phyloP scores from a whole-genome alignment of 2,888 invertebrate genomes.

The Saturnia pavonia region DNA sequence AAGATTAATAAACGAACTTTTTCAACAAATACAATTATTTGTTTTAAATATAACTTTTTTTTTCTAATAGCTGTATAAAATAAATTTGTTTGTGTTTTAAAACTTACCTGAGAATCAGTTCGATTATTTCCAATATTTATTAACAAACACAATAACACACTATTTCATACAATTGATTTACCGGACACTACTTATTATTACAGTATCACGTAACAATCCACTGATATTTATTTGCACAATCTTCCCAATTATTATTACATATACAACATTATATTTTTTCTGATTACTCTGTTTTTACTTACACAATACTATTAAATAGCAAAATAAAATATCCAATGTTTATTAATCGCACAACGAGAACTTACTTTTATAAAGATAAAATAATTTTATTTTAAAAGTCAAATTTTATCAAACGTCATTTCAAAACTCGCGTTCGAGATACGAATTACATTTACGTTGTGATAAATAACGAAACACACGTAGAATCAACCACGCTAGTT shows the following conservation, averaged over 20 bases:
- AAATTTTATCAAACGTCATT: neutral
- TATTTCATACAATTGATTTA: constrained; percentile 4
- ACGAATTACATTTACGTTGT: constrained; percentile 23
- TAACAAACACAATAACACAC: constrained; percentile 10
- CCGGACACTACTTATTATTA: constrained; percentile 1
- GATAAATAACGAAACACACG: constrained; percentile 34
- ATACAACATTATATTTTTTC: neutral
- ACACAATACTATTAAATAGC: neutral
- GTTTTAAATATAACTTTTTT: too few relatives aligned
- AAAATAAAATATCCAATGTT: neutral
- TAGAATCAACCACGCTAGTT: constrained; percentile 28
- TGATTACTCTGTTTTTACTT: neutral
- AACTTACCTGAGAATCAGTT: neutral
- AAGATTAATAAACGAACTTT: neutral
- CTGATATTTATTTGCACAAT: constrained; percentile 14
- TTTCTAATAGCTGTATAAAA: too few relatives aligned
- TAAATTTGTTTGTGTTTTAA: neutral
- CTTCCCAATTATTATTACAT: neutral
- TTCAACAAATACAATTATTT: too few relatives aligned
- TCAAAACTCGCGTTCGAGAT: constrained; percentile 21
- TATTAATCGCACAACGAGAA: constrained; percentile 6
- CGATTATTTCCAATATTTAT: neutral
- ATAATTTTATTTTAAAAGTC: constrained; percentile 2
- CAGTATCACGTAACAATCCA: constrained; percentile 10
- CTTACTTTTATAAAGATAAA: neutral